phyloP scores from a whole-genome alignment of 2,797 vertebrate species.

The Darevskia mixta region DNA sequence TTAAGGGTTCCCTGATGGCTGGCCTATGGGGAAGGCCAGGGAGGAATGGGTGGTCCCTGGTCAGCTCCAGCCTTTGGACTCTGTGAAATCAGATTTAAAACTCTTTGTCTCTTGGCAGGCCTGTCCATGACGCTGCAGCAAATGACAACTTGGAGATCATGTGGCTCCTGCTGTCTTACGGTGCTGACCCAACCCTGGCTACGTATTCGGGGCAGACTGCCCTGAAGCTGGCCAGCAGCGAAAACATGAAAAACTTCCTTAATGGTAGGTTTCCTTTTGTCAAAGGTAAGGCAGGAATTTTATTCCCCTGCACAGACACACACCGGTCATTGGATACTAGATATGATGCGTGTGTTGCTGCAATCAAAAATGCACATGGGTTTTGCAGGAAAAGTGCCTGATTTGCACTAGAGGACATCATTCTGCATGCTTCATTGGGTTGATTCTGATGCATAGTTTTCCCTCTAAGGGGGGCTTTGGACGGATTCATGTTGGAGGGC shows the following conservation, averaged over 20 bases:
- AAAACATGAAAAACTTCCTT: constrained; percentile 93
- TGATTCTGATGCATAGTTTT: not conserved
- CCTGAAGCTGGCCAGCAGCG: constrained; percentile 93
- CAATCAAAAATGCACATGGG: not conserved
- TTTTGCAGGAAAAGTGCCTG: not conserved
- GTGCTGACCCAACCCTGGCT: constrained; percentile 95
- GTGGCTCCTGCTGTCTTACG: constrained; percentile 95
- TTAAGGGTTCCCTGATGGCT: not conserved
- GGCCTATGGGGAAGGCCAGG: too few relatives aligned
- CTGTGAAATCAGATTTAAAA: not conserved
- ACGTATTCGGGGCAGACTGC: constrained; percentile 97
- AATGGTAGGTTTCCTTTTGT: constrained; percentile 81
- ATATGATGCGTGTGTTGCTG: not conserved
- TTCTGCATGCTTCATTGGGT: not conserved
- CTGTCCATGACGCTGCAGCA: constrained; percentile 95
- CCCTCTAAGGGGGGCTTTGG: not conserved
- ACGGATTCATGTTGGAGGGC: not conserved
- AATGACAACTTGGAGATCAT: constrained; percentile 96
- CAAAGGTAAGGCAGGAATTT: rapidly evolving
- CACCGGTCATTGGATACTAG: not conserved
- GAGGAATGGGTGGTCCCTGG: too few relatives aligned
- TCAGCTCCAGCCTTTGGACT: not conserved
- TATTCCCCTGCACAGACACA: too few relatives aligned
- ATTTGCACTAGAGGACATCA: not conserved
- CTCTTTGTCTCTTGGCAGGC: constrained; percentile 78